A percentile compares a stretch with the other conserved stretches of the same genome.
phyloP scores from a whole-genome alignment of 2,113 vertebrate genomes.

The Budorcas taxicolor region DNA sequence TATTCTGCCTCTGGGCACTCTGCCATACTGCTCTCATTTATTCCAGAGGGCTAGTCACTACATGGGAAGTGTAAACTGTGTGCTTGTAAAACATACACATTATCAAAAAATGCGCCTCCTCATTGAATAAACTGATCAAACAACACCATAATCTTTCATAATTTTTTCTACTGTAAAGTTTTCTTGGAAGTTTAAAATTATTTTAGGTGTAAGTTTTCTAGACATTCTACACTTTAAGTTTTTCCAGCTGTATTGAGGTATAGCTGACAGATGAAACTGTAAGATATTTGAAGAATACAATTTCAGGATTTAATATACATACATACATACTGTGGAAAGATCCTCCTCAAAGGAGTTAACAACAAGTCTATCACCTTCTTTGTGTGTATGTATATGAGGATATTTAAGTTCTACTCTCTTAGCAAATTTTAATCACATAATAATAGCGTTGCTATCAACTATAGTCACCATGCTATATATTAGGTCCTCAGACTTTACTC shows the following conservation, averaged over 20 bases:
- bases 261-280: neutral
- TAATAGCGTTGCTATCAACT: neutral
- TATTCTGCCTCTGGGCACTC: neutral
- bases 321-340: neutral
- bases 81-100: neutral
- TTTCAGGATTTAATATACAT: neutral
- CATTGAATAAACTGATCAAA: neutral
- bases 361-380: neutral
- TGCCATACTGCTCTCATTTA: neutral
- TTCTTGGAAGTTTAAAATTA: neutral
- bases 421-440: neutral
- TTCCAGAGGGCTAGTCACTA: neutral
- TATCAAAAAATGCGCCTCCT: neutral
- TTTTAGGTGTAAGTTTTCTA: neutral
- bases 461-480: neutral
- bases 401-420: neutral
- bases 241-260: neutral
- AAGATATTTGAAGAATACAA: neutral
- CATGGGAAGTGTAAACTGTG: neutral
- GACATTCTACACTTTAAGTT: neutral
- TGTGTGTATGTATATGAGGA: neutral
- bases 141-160: neutral
- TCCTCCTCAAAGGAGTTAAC: neutral
- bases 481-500: neutral
- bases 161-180: neutral